A percentile compares a stretch with the other conserved stretches of the same genome.
These are phyloP conservation scores for Apostichopus japonicus DNA, from an alignment of 35 echinoderm and acorn worm species.

Conservation along the genomic window DNA sequence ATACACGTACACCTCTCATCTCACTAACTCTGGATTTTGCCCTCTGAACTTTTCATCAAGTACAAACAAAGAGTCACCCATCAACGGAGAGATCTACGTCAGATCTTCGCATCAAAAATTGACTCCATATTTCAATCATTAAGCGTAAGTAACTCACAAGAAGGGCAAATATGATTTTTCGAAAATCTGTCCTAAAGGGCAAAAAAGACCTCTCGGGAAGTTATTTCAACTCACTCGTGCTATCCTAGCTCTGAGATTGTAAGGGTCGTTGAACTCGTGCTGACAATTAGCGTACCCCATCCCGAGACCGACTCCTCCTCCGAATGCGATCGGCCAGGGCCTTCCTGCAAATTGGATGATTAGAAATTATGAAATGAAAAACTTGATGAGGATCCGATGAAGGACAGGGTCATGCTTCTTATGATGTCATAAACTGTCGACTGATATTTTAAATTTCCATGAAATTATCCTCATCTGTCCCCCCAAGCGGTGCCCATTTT, in stretches of 20 bases:
- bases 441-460: neutral
- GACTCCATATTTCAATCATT: too few species aligned
- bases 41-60: too few species aligned
- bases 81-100: too few species aligned
- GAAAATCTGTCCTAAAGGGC: too few species aligned
- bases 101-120: too few species aligned
- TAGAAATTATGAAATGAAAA: neutral
- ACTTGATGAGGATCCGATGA: neutral
- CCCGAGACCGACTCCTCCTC: slow-evolving; percentile 81
- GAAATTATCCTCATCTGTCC: neutral
- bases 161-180: too few species aligned
- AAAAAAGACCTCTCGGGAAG: too few species aligned
- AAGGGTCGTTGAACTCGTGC: slow-evolving; percentile 95
- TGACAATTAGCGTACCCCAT: slow-evolving; percentile 95
- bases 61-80: too few species aligned
- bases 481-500: neutral
- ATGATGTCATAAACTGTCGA: neutral
- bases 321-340: slow-evolving; percentile 91
- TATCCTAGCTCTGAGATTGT: slow-evolving; percentile 78
- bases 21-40: too few species aligned
- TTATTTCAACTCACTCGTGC: slow-evolving; percentile 63
- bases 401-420: neutral
- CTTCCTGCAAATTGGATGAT: slow-evolving; percentile 63
- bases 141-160: too few species aligned
- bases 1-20: too few species aligned